Evolutionary conservation across 37 sponge, comb jelly and placozoan species (phyloP).

Genomic region (Eunapius fragilis): DNA sequence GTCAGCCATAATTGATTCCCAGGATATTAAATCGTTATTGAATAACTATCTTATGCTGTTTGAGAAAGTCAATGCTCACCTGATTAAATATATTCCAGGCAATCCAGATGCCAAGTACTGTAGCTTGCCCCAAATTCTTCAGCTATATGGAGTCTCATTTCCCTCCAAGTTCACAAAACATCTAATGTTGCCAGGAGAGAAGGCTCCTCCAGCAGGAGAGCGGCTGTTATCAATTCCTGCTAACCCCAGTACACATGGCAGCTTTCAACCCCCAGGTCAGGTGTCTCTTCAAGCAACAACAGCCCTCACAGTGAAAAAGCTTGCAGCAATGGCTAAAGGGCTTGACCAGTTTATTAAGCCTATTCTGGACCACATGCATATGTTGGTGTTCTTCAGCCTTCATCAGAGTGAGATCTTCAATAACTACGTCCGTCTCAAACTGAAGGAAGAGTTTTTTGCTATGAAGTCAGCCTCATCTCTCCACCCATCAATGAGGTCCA

Average conservation of each 20-base stretch:
- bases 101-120: slow-evolving; percentile 2
- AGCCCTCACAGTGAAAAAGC: background rate
- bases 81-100: too few species aligned
- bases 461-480: too few species aligned
- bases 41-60: too few species aligned
- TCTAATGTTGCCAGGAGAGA: slow-evolving; percentile 32
- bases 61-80: too few species aligned
- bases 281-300: slow-evolving; percentile 28
- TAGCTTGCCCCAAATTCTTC: slow-evolving; percentile 30
- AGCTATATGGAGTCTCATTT: slow-evolving; percentile 39
- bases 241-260: slow-evolving; percentile 15
- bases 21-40: too few species aligned
- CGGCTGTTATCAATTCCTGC: slow-evolving; percentile 2
- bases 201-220: slow-evolving; percentile 40
- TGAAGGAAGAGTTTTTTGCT: slow-evolving; percentile 4
- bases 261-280: slow-evolving; percentile 40
- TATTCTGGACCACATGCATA: slow-evolving; percentile 26
- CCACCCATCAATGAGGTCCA: too few species aligned
- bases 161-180: slow-evolving; percentile 14
- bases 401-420: slow-evolving; percentile 64
- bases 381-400: slow-evolving; percentile 65
- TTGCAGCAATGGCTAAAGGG: background rate
- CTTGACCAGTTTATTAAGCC: slow-evolving; percentile 28
- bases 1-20: too few species aligned
- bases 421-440: slow-evolving; percentile 46